phyloP scores from a whole-genome alignment of 2,113 vertebrate species.

The Calonectris borealis region DNA sequence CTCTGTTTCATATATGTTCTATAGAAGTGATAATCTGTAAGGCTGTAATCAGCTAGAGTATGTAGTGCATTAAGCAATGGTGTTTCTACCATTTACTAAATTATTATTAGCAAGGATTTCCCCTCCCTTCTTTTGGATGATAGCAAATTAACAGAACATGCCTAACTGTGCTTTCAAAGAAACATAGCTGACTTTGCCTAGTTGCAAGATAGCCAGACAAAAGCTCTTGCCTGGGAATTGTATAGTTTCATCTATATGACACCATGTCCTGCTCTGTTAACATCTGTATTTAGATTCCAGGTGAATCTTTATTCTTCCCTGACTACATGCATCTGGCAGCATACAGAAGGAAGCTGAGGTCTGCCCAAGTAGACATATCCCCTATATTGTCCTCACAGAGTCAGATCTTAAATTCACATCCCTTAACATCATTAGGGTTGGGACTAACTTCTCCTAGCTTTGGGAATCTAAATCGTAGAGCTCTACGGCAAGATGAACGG shows the following conservation, averaged over 20 bases:
- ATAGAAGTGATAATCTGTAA: background rate
- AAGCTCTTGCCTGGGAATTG: background rate
- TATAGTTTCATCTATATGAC: background rate
- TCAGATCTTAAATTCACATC: background rate
- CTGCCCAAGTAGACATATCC: background rate
- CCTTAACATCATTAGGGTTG: background rate
- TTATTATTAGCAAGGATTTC: background rate
- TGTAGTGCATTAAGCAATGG: background rate
- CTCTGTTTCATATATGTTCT: background rate
- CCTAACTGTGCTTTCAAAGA: background rate
- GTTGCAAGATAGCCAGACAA: background rate
- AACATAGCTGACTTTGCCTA: rapidly evolving
- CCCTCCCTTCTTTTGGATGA: background rate
- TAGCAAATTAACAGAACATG: background rate
- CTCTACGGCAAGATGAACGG: background rate
- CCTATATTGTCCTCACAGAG: background rate
- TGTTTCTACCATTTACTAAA: background rate
- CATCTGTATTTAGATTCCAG: background rate
- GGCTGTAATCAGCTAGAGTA: background rate
- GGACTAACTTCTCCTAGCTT: background rate
- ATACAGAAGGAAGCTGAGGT: background rate
- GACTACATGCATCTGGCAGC: background rate
- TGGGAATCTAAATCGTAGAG: background rate
- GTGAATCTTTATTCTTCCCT: background rate
- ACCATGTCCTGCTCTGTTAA: background rate